Base-by-base conservation (phyloP, 2,888 invertebrate genomes). In the Hyles lineata region DNA sequence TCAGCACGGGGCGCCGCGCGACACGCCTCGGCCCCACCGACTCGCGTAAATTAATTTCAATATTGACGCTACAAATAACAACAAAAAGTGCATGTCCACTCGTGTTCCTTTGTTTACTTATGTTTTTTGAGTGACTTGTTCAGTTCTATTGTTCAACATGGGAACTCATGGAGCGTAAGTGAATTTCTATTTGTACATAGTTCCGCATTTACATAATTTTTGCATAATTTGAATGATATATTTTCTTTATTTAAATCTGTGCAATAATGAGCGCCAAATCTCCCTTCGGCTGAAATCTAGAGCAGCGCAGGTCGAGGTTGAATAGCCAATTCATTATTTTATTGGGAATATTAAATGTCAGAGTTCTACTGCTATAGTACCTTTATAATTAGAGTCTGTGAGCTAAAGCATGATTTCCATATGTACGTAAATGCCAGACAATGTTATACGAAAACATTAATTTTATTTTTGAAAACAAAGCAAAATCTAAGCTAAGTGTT, bases 161-260 rank as follows among this genome's bases (percentile, higher is more conserved):
- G 93, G 91, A 90, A 89, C 87, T 82, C 82, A 82, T 85, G 82
- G 84, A 86, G 89, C 85, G 93, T 93, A 86, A 93, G 93, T 90
- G 72, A 75, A 79, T 77, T 78, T 67, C 67, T 67, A 67, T 67
- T 43, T 67, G 4, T 55, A 55, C 23, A 50, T 50, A 67, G 23
- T 67, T 67, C 67, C 67, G 67, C 67, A 67, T 50, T 50, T 67
- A 50, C 67, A 43, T n/a, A 67, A 4, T 23, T 63, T 63, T 67
- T 67, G 67, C 67, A 43, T 67, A 67, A 67, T 67, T n/a, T 67
- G 15, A 67, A 43, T 32, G 43, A 43, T 43, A 63, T 63, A 43
- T 11, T 50, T 15, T 21, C 15, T 5, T 21, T 23, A 17, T 60
- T 60, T 9, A 9, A 23, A 67, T 17, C 4, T 23, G 15, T 67